A percentile compares a stretch with the other conserved stretches of the same genome.
Evolutionary conservation across 1,140 invertebrate genomes (phyloP).

Genomic region (Rhynchophorus ferrugineus): DNA sequence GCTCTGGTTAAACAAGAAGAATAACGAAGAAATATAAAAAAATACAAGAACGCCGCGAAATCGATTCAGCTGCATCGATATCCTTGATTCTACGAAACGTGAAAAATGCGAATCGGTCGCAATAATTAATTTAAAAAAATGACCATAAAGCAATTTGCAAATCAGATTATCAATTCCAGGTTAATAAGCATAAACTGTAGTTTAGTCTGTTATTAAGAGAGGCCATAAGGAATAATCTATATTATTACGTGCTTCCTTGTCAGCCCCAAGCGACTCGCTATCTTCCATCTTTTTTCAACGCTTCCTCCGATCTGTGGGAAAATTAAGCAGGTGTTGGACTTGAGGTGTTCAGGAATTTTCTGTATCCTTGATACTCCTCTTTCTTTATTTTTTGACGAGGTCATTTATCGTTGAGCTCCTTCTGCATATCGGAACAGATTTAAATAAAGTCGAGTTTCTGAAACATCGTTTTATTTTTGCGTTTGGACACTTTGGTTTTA

Average conservation of each 20-base stretch:
- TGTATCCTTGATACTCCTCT: not conserved
- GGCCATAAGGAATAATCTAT: not conserved
- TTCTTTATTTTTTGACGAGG: not conserved
- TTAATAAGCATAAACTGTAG: not conserved
- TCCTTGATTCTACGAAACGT: no score
- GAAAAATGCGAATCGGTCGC: no score
- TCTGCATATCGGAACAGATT: no score
- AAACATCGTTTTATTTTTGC: no score
- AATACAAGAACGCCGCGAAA: no score
- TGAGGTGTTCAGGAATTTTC: not conserved
- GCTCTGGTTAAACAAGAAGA: no score
- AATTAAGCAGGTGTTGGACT: not conserved
- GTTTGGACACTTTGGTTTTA: no score
- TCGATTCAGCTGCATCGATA: no score
- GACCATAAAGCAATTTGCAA: not conserved
- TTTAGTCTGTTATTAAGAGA: not conserved
- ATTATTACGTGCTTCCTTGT: not conserved
- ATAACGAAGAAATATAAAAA: no score
- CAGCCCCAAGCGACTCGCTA: not conserved
- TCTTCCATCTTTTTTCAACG: not conserved
- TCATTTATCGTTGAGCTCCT: not conserved
- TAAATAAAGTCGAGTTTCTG: no score
- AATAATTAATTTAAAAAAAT: not conserved
- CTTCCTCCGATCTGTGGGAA: not conserved
- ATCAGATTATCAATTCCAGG: not conserved